Conservation (phyloP, 2,113 vertebrate species). For the Lipotes vexillifer region DNA sequence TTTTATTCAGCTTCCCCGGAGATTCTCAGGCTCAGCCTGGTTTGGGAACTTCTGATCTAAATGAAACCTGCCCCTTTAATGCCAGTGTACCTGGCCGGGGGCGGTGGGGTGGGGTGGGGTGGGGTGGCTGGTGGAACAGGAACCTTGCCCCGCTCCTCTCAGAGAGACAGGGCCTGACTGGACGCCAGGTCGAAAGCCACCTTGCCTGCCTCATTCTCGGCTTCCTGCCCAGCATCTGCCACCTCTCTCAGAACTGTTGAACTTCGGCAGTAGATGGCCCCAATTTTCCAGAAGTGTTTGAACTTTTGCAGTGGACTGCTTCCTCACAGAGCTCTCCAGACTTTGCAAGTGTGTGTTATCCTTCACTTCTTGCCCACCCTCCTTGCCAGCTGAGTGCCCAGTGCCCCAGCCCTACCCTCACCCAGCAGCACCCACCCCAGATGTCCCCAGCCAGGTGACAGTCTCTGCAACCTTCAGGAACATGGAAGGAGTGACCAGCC, state of each 20-base stretch:
- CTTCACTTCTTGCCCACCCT: background rate
- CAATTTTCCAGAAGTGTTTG: slow-evolving; percentile 60
- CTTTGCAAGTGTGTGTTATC: background rate
- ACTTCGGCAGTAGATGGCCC: slow-evolving; percentile 45
- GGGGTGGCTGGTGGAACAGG: background rate
- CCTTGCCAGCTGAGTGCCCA: background rate
- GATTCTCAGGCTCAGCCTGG: background rate
- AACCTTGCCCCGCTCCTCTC: background rate
- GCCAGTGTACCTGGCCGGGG: background rate
- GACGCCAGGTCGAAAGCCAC: background rate
- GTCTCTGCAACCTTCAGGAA: background rate
- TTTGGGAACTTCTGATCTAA: background rate
- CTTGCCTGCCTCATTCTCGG: background rate
- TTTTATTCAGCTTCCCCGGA: background rate
- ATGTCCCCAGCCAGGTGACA: background rate
- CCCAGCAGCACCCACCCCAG: no score
- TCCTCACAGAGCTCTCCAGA: background rate
- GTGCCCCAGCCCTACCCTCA: background rate
- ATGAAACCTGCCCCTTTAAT: background rate
- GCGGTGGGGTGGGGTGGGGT: background rate
- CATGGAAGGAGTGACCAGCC: background rate
- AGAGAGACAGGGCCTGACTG: background rate
- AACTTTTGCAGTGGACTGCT: slow-evolving; percentile 18
- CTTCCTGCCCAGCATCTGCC: slow-evolving; percentile 42
- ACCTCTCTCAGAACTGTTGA: slow-evolving; percentile 31